Percentiles rank a stretch among this genome's conserved stretches.
Evolutionary conservation across 2,113 vertebrate species (phyloP).

Genomic region (Perca fluviatilis): DNA sequence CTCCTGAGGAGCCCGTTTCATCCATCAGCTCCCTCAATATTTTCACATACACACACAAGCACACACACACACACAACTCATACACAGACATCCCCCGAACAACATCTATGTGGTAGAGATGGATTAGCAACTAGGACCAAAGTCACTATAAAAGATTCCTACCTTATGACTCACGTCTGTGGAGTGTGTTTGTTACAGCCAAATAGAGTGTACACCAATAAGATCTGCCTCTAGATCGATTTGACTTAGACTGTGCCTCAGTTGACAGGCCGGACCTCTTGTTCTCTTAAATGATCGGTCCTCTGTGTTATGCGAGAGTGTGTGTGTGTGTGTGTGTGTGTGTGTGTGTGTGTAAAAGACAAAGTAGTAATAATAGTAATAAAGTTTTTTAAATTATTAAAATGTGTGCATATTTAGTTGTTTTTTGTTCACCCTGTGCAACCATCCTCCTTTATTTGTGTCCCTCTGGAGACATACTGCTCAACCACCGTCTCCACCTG

Average conservation of each 20-base stretch:
- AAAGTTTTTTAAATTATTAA: conserved; percentile 14
- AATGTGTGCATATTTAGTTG: conserved; percentile 12
- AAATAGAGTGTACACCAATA: conserved; percentile 73
- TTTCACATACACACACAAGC: conserved; percentile 28
- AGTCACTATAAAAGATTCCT: conserved; percentile 58
- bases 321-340: conserved; percentile 32
- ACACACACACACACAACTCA: conserved; percentile 14
- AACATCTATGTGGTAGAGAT: conserved; percentile 41
- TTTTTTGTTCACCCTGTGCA: not conserved
- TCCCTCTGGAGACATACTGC: not conserved
- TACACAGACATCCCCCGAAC: conserved; percentile 25
- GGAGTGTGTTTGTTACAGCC: conserved; percentile 42
- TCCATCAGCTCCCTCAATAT: conserved; percentile 47
- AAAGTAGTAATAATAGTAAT: not conserved
- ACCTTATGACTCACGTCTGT: conserved; percentile 59
- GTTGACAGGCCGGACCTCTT: conserved; percentile 63
- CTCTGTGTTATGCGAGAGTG: conserved; percentile 54
- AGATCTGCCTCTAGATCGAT: conserved; percentile 70
- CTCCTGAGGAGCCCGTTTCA: conserved; percentile 52
- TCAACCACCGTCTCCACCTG: not conserved
- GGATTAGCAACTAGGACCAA: conserved; percentile 53
- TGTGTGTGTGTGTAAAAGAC: conserved; percentile 3
- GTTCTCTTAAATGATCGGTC: conserved; percentile 71
- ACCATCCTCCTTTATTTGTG: not conserved
- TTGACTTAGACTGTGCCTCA: conserved; percentile 67